Evolutionary conservation across 2,113 vertebrate genomes (phyloP).

Genomic region (Hepsetus odoe): DNA sequence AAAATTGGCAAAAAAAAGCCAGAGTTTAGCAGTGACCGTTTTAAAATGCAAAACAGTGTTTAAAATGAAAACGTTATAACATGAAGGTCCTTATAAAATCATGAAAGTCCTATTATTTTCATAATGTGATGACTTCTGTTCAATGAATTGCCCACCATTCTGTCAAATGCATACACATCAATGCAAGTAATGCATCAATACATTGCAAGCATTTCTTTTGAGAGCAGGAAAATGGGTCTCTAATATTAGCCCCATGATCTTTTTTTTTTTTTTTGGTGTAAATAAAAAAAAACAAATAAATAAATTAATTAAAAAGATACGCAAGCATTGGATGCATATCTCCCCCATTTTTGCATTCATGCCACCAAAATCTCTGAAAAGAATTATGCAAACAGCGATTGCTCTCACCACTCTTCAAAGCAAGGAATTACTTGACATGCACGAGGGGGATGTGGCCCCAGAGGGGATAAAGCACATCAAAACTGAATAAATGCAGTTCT

Average conservation of each 20-base stretch:
- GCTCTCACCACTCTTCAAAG: slow-evolving; percentile 34
- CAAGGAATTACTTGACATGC: slow-evolving; percentile 48
- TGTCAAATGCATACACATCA: not conserved
- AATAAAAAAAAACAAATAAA: slow-evolving; percentile 15
- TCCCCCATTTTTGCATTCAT: slow-evolving; percentile 38
- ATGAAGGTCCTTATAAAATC: no score
- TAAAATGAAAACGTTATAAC: no score
- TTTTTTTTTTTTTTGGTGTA: slow-evolving; percentile 45
- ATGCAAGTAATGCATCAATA: not conserved
- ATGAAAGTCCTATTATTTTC: no score
- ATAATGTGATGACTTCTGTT: no score
- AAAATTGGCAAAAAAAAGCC: no score
- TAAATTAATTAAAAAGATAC: not conserved
- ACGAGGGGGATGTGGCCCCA: slow-evolving; percentile 18
- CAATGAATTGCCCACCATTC: no score
- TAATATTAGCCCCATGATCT: slow-evolving; percentile 49
- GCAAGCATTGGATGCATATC: not conserved
- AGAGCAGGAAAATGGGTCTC: slow-evolving; percentile 42
- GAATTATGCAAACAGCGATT: slow-evolving; percentile 43
- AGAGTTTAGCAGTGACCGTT: no score
- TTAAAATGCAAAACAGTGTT: no score
- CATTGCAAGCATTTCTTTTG: no score
- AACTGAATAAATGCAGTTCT: slow-evolving; percentile 21
- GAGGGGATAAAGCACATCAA: slow-evolving; percentile 20
- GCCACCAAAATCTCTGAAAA: slow-evolving; percentile 24